These are phyloP conservation scores for Chlamydotis undulata DNA, from an alignment of 2,113 vertebrate species.

Conservation along the genomic window DNA sequence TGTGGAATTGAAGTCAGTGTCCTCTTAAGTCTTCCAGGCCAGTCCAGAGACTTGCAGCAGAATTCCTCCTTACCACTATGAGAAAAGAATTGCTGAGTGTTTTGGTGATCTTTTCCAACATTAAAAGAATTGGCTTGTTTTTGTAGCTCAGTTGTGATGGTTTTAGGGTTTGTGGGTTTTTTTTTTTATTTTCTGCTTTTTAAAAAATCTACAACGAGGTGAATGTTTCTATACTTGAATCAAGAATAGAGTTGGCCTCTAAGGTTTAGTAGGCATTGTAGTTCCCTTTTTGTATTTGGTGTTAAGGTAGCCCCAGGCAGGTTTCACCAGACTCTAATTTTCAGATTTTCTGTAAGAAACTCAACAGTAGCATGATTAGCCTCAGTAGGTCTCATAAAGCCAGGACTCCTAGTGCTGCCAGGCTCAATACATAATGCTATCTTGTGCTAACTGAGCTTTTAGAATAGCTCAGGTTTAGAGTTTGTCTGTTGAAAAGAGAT, in stretches of 20 bases:
- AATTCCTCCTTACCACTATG: not conserved
- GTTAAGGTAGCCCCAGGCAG: not conserved
- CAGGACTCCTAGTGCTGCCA: not conserved
- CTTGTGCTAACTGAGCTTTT: not conserved
- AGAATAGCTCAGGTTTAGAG: not conserved
- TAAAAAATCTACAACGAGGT: not conserved
- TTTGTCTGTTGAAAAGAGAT: not conserved
- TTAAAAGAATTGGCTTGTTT: not conserved
- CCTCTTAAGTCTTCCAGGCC: not conserved
- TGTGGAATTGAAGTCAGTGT: not conserved
- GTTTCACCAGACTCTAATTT: not conserved
- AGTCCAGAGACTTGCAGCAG: not conserved
- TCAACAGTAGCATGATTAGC: not conserved
- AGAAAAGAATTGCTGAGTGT: not conserved
- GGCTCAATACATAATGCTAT: not conserved
- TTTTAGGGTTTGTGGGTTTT: not conserved
- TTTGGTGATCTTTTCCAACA: not conserved
- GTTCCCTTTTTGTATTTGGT: not conserved
- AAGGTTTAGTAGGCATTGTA: not conserved
- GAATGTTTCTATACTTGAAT: not conserved
- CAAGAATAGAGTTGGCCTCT: not conserved
- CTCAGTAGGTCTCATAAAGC: accelerated
- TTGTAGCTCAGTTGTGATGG: not conserved
- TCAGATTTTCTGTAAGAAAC: not conserved
- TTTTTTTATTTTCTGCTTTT: not conserved